Base-by-base conservation (phyloP, 1,140 invertebrate species). In the Euglossa dilemma region DNA sequence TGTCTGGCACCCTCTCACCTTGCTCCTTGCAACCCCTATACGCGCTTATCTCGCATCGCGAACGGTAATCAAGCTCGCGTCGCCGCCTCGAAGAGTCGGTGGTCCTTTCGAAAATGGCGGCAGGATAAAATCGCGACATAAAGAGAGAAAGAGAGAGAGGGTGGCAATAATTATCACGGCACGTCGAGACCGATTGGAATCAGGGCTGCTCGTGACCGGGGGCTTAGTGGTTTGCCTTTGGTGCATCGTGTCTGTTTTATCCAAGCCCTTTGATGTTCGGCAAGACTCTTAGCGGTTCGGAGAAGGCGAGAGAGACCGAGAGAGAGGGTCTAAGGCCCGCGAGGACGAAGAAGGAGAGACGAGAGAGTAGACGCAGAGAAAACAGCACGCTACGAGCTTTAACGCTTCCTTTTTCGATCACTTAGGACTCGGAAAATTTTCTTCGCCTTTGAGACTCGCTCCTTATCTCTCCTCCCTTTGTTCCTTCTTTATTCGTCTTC, bases 211-310 rank as follows among this genome's bases (percentile, higher is more conserved):
- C 50, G 59, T 54, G 59, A 52, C 66, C 76, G 56, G 47, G 28
- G 66, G 69, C 83, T 85, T 73, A 83, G 84, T 56, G 86, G 87
- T 87, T 89, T 83, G 76, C 83, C 86, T 88, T 88, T 83, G 80
- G 61, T 86, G 76, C 75, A 80, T 87, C 86, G 79, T 78, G 74
- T 82, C 87, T 88, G 73, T 88, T 85, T 88, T 85, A 85, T 88
- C 67, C 54, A 74, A 69, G 71, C 75, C 71, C 90, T 93, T 93
- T 92, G 91, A 93, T 92, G 89, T 92, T 88, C 72, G 72, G 73
- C 84, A 82, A 89, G 87, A 92, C 90, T 92, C 89, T 92, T 90
- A 90, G 77, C 89, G 63, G 36, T 28, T 70, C 45, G 69, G 69
- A 18, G 66, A 56, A 36, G 16, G 20, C 25, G 54, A 14, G 43